Evolutionary conservation across 1,140 invertebrate species (phyloP), one percentile per base, ranked within the genome.

Genomic region (Zaprionus gabonicus): DNA sequence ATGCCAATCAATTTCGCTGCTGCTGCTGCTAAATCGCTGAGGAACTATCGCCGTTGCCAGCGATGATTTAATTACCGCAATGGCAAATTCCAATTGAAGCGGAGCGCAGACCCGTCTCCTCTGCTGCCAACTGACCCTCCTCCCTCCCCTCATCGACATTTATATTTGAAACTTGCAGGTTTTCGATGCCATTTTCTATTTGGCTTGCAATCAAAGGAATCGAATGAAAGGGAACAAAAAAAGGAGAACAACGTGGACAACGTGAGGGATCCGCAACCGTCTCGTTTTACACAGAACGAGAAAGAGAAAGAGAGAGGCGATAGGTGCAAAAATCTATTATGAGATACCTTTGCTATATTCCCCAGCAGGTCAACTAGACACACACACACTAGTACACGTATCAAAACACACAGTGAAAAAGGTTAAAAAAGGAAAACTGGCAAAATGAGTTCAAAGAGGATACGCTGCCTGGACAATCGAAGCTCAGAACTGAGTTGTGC

Each of bases 261-360:
- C 25, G 38, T 23, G 23, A 34, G 31, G 23, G 20, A 49, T 2
- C 20, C 63, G 66, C 58, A 68, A 36, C 65, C 82, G 75, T 81
- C 76, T 85, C 62, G 62, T 68, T 87, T 86, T 77, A 80, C 83
- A 87, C 64, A 87, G 80, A 86, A 82, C 0, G 34, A 38, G 36
- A 38, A 23, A 23, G 23, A 23, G 23, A 23, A 23, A 23, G 23
- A 23, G 23, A 23, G 23, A 23, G 1, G 13, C 36, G 13, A 5
- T 15, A 74, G 84, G 73, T 82, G 77, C 68, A 66, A 76, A 56
- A 73, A 69, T 80, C 80, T 78, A 80, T 86, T 82, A 82, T 82
- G 72, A 76, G 67, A 73, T 80, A 82, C 83, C 83, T 77, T 69
- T 71, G 77, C 53, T 49, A 74, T 66, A 71, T 66, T 56, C 36